Base-by-base conservation (phyloP, 2,797 vertebrate species). In the Channa striata region DNA sequence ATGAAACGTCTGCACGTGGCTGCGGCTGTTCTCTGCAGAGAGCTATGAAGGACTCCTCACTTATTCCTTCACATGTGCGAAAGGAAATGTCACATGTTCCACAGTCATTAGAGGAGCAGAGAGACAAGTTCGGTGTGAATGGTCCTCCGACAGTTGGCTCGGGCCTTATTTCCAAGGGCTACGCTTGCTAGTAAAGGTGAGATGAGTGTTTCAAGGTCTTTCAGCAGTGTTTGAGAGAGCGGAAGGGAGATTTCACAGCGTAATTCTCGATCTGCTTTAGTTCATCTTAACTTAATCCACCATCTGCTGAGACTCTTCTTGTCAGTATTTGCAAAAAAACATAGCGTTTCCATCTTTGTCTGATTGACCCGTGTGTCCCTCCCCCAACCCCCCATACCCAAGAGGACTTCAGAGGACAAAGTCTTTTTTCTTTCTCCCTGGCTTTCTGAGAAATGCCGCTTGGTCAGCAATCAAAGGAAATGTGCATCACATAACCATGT, bases 381-480 rank as follows among this genome's bases (percentile, higher is more conserved):
- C 65, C 51, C 25, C 37, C 16, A n/a, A 2, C 25, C 25, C 8
- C 17, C 13, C 20, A 36, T n/a, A 34, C 44, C 39, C 17, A 43
- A 43, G 23, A 53, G 30, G 50, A 62, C 20, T n/a, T 34, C 17
- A 6, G 48, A 77, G 78, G 72, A 77, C 65, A 74, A 65, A 59
- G 20, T 39, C 51, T 42, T 47, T 37, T 46, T n/a, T n/a, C n/a
- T n/a, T n/a, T n/a, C n/a, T n/a, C n/a, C 23, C 9, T 25, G 19
- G 50, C 12, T 25, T 25, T 49, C 65, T 36, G n/a, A 20, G 51
- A 69, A 61, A 72, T 30, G 37, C 46, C 70, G 74, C 76, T 61
- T 60, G 66, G 64, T 90, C 84, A 87, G 81, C 78, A 86, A 65
- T 66, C 54, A 60, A 42, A 69, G 37, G 16, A 67, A 85, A 79